Evolutionary conservation across 2,888 invertebrate genomes (phyloP).

Genomic region (Drosophila quinaria): DNA sequence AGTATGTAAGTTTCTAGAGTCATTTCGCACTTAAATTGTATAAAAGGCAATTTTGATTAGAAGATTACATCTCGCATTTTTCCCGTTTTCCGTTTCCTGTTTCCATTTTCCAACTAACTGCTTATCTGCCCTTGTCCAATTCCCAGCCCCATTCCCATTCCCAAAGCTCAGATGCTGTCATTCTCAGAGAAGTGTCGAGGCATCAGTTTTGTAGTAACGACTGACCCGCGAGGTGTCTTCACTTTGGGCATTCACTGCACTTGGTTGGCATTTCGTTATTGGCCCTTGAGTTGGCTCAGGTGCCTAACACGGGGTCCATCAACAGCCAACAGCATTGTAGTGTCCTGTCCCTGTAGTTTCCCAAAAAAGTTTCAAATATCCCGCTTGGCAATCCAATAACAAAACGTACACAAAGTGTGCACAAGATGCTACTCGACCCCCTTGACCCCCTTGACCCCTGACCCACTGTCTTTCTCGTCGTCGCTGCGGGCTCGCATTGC

Average conservation of each 20-base stretch:
- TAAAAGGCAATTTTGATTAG: conserved; percentile 40
- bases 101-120: neutral
- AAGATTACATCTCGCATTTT: conserved; percentile 24
- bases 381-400: conserved; percentile 49
- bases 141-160: neutral
- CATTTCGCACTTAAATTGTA: conserved; percentile 1
- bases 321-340: neutral
- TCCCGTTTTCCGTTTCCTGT: neutral
- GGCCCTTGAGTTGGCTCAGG: conserved; percentile 57
- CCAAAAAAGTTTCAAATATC: conserved; percentile 66
- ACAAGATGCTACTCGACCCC: neutral
- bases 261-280: conserved; percentile 56
- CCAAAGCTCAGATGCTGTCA: conserved; percentile 12
- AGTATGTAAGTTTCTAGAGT: neutral
- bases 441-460: neutral
- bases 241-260: conserved; percentile 13
- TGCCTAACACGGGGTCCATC: conserved; percentile 30
- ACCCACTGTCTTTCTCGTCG: neutral
- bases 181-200: conserved; percentile 19
- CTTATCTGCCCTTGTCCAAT: neutral
- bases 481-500: conserved; percentile 59
- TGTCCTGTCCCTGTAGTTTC: neutral
- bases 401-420: conserved; percentile 9
- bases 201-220: conserved; percentile 18
- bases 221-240: conserved; percentile 9